A percentile compares a stretch with the other conserved stretches of the same genome.
Conservation (phyloP, 2,113 vertebrate species). For the Heptranchias perlo region DNA sequence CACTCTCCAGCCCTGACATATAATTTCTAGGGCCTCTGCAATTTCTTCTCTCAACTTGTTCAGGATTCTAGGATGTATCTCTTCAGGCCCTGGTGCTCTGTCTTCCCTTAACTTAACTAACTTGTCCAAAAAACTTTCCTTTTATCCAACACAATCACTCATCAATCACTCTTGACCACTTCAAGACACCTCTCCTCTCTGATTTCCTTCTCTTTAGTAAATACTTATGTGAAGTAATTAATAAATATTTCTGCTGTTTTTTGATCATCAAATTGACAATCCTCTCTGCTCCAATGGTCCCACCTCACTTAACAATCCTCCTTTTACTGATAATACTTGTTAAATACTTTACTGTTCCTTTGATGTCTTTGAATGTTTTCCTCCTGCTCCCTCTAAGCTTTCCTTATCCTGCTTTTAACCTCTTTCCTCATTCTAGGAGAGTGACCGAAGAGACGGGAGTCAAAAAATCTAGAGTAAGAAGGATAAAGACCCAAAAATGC, state of each 20-base stretch:
- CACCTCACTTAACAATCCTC: neutral
- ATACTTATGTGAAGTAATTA: neutral
- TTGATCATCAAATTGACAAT: neutral
- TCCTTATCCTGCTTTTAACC: neutral
- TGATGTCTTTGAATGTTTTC: neutral
- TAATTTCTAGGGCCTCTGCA: neutral
- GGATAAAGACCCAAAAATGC: neutral
- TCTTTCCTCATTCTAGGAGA: neutral
- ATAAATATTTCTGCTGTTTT: neutral
- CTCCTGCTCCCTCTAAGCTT: neutral
- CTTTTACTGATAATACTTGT: no score
- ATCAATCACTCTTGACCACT: neutral
- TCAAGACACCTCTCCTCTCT: neutral
- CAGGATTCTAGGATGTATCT: neutral
- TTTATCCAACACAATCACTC: neutral
- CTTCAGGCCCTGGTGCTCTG: neutral
- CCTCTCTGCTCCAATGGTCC: no score
- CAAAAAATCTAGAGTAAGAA: neutral
- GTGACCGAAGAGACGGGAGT: neutral
- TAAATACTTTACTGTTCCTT: neutral
- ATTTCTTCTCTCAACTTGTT: neutral
- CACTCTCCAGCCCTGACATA: neutral
- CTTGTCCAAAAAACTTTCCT: neutral
- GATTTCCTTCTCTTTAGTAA: neutral
- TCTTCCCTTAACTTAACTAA: neutral